Conservation (phyloP, 37 sponge, comb jelly and placozoan species). For the Cliona cf. orientalis region DNA sequence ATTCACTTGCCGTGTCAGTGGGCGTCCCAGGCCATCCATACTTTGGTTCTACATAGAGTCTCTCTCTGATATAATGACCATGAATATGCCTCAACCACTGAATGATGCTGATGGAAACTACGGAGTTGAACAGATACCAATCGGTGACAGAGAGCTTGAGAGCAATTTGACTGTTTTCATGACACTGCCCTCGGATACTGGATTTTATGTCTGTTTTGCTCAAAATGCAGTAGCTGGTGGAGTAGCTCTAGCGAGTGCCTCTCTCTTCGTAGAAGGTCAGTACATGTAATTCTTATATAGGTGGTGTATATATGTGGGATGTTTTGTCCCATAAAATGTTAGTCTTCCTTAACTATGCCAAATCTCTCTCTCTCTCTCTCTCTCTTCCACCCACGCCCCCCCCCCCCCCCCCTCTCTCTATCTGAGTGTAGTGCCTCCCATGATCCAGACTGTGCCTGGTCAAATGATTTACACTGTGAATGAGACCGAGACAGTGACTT, state of each 20-base stretch:
- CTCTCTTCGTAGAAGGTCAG: not conserved
- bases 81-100: not conserved
- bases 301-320: no score
- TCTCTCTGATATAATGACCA: no score
- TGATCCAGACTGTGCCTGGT: not conserved
- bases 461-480: constrained; percentile 15
- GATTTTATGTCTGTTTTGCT: constrained; percentile 44
- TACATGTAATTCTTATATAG: not conserved
- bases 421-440: constrained; percentile 3
- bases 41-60: constrained; percentile 47
- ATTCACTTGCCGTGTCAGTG: constrained; percentile 49
- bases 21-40: constrained; percentile 47
- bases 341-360: no score
- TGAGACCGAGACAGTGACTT: constrained; percentile 15
- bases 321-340: not conserved
- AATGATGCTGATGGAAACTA: not conserved
- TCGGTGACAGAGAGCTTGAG: constrained; percentile 8
- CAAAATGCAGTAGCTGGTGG: constrained; percentile 25
- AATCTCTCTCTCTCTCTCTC: no score
- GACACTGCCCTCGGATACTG: constrained; percentile 36
- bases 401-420: no score
- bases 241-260: not conserved
- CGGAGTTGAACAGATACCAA: not conserved
- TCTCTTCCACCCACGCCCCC: no score
- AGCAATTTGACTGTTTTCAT: constrained; percentile 21